These are phyloP conservation scores for Lamellibrachia satsuma DNA, from an alignment of 2,888 invertebrate genomes.

Conservation along the genomic window DNA sequence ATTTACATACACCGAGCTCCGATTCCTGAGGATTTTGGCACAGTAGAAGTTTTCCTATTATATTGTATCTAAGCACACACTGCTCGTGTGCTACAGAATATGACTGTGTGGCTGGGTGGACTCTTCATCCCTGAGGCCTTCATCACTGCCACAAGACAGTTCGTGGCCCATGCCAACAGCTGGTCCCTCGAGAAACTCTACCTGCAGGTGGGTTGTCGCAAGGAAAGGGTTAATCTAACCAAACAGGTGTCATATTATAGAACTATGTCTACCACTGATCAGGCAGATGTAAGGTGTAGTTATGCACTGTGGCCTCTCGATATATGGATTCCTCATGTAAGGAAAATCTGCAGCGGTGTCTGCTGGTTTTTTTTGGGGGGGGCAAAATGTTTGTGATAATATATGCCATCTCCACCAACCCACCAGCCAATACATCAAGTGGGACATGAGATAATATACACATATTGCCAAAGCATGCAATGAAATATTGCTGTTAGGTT, in stretches of 20 bases:
- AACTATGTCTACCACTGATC: background rate
- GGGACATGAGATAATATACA: too few species aligned
- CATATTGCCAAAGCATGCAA: too few species aligned
- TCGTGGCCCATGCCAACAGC: conserved; percentile 83
- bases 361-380: too few species aligned
- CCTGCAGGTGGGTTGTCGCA: conserved; percentile 75
- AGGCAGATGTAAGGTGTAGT: background rate
- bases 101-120: conserved; percentile 97
- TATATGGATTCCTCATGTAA: too few species aligned
- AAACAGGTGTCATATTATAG: background rate
- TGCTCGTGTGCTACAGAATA: conserved; percentile 72
- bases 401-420: too few species aligned
- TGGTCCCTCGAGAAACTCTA: conserved; percentile 93
- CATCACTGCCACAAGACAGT: conserved; percentile 97
- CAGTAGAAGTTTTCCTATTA: too few species aligned
- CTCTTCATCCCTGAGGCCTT: conserved; percentile 98
- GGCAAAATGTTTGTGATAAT: too few species aligned
- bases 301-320: background rate
- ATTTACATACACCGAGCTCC: too few species aligned
- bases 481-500: too few species aligned
- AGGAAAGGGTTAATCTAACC: background rate
- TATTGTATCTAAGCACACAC: background rate
- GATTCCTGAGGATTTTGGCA: too few species aligned
- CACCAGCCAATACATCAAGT: too few species aligned
- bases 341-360: too few species aligned